These are phyloP conservation scores for Acromyrmex heyeri DNA, from an alignment of 1,140 invertebrate genomes.

Conservation along the genomic window DNA sequence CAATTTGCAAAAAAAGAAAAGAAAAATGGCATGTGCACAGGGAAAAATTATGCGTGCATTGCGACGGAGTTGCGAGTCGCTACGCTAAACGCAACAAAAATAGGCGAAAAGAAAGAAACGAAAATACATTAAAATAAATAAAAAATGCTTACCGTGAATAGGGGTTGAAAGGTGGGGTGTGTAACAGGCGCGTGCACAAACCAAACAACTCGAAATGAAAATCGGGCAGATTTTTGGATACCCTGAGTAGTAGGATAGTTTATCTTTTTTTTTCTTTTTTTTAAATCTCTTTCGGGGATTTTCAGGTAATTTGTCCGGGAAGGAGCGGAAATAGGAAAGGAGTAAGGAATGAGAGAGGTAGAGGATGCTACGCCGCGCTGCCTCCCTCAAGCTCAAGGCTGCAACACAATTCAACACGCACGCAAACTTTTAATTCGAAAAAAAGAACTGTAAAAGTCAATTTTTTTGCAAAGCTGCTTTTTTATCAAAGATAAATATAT, in stretches of 20 bases:
- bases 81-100: constrained; percentile 72
- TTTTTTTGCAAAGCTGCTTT: constrained; percentile 27
- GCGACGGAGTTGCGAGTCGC: constrained; percentile 44
- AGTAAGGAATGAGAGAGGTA: constrained; percentile 73
- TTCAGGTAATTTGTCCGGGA: constrained; percentile 74
- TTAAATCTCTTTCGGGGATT: constrained; percentile 75
- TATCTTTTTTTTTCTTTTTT: constrained; percentile 35
- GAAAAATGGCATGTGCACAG: constrained; percentile 68
- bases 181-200: constrained; percentile 87
- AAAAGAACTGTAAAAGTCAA: constrained; percentile 56
- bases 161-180: constrained; percentile 86
- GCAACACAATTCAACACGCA: constrained; percentile 87
- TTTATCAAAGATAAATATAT: constrained; percentile 35
- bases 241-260: constrained; percentile 72
- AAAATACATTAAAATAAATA: constrained; percentile 84
- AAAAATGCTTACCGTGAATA: constrained; percentile 87
- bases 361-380: constrained; percentile 86
- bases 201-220: constrained; percentile 87
- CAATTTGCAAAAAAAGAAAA: constrained; percentile 43
- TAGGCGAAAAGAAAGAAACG: constrained; percentile 81
- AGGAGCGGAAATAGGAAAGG: constrained; percentile 55
- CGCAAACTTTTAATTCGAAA: constrained; percentile 84
- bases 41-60: constrained; percentile 69
- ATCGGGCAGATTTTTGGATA: constrained; percentile 85
- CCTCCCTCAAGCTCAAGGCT: constrained; percentile 87